Evolutionary conservation across 2,113 vertebrate species (phyloP).

Genomic region (Psephotus haematonotus): DNA sequence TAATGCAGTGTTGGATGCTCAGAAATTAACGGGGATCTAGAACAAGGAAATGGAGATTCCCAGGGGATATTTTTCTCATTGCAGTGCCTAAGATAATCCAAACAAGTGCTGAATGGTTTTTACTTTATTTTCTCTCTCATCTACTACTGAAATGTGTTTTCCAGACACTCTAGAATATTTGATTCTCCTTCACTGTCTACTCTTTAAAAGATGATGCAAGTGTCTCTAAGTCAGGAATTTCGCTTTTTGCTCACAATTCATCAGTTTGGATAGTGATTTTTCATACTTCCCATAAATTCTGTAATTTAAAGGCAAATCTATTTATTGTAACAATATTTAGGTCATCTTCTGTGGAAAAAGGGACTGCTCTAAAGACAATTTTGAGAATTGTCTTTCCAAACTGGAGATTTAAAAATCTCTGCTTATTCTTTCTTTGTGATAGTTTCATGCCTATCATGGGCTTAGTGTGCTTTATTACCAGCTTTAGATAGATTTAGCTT

Average conservation of each 20-base stretch:
- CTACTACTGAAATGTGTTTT: background rate
- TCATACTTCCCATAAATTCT: background rate
- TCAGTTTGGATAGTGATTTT: background rate
- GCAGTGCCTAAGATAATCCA: background rate
- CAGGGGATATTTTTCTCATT: background rate
- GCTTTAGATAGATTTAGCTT: background rate
- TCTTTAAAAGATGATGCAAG: background rate
- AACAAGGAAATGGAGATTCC: background rate
- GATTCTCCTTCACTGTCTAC: background rate
- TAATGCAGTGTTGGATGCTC: background rate
- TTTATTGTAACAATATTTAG: background rate
- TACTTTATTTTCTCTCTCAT: background rate
- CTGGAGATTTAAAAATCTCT: background rate
- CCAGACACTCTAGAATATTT: background rate
- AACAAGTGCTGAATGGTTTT: background rate
- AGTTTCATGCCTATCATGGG: background rate
- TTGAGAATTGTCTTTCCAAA: background rate
- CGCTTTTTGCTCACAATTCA: background rate
- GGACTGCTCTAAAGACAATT: background rate
- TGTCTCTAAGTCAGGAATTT: background rate
- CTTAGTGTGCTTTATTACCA: background rate
- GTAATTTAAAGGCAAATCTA: background rate
- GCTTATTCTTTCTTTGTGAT: background rate
- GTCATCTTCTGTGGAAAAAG: background rate
- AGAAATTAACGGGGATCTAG: background rate